Evolutionary conservation across 2,113 vertebrate species (phyloP).

Genomic region (Desmodus rotundus): DNA sequence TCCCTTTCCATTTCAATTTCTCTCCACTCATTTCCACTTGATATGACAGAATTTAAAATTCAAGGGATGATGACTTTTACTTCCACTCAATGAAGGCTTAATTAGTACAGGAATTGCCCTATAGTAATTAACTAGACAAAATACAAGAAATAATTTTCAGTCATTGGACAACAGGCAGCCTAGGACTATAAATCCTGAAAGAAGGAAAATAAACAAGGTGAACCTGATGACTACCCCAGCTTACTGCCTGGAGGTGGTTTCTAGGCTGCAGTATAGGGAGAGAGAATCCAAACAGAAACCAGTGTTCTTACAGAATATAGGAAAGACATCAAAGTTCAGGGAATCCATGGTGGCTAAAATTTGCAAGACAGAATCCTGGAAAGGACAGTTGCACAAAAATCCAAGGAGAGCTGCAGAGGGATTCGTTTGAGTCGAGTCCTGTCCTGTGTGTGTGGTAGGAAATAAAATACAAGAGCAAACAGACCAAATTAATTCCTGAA

Average conservation of each 20-base stretch:
- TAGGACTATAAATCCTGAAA: not conserved
- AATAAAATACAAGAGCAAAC: not conserved
- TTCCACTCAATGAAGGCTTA: not conserved
- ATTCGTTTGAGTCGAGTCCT: not conserved
- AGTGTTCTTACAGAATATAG: not conserved
- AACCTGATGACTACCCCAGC: not conserved
- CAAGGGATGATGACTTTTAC: not conserved
- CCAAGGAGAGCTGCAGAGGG: not conserved
- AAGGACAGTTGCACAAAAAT: not conserved
- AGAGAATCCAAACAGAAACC: not conserved
- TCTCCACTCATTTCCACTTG: not conserved
- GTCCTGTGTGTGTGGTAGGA: not conserved
- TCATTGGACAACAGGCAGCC: not conserved
- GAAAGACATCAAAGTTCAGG: not conserved
- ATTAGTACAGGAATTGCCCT: not conserved
- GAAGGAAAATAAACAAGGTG: not conserved
- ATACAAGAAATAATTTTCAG: not conserved
- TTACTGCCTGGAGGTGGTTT: not conserved
- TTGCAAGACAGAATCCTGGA: not conserved
- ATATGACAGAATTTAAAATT: not conserved
- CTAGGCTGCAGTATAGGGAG: not conserved
- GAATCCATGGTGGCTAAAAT: not conserved
- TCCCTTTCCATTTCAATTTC: constrained; percentile 16
- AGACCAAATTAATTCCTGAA: not conserved
- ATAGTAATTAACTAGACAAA: not conserved